Base-by-base conservation (phyloP, 2,797 vertebrate genomes). In the Rhinogobio ventralis region DNA sequence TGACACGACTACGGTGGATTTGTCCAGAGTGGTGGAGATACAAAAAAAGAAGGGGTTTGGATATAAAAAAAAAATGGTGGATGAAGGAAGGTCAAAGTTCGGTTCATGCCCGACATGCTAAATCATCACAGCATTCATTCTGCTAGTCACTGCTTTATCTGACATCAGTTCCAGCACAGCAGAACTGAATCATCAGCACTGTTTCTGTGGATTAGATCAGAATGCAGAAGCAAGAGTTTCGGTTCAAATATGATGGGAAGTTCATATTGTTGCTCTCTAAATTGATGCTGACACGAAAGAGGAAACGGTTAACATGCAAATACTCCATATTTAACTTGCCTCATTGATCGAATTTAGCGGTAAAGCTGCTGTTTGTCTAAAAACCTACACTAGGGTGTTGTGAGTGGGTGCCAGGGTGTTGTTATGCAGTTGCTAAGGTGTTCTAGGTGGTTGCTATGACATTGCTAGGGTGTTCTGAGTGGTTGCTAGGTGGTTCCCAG, bases 181-280 rank as follows among this genome's bases (percentile, higher is more conserved):
- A 68, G 46, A 51, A 53, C 15, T 69, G 36, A 69, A 76, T 68
- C 49, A 83, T 67, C 73, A 68, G 33, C 46, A 25, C 39, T 82
- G 42, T 49, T 62, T 4, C 57, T 49, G 39, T 84, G 60, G 33
- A 69, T 73, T 73, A 30, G 57, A 42, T 25, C 33, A 49, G 53
- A 84, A 85, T 79, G 83, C 33, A 33, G 83, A 85, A 85, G 68
- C 28, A 73, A 64, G 75, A 73, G 42, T 85, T 85, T 85, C 76
- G 1, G 28, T 85, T 62, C 19, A 62, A 20, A 79, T 46, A 62
- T 62, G 68, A 85, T 10, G 42, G 83, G 83, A 79, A 85, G 76
- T 84, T 77, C n/a, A 71, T 71, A 67, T 75, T 67, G 62, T 84
- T 57, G 33, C 25, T 36, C 62, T 46, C 9, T 46, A 28, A 55